phyloP scores from a whole-genome alignment of 2,113 vertebrate species.

The Prochilodus magdalenae region DNA sequence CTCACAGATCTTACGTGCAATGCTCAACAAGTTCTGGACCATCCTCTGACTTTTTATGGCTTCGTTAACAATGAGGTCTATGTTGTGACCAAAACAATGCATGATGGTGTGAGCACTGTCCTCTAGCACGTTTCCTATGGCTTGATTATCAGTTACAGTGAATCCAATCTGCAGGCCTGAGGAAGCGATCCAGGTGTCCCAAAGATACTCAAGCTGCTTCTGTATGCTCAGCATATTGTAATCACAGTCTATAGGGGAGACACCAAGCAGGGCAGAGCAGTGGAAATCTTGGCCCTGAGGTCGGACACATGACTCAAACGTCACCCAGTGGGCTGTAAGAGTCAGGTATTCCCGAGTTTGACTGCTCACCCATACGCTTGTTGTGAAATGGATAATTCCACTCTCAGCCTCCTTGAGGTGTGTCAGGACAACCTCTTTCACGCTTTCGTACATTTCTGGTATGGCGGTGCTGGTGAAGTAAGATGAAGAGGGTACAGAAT shows the following conservation, averaged over 20 bases:
- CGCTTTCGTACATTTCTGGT: slow-evolving; percentile 94
- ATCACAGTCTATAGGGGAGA: slow-evolving; percentile 92
- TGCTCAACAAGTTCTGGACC: slow-evolving; percentile 95
- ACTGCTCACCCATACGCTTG: slow-evolving; percentile 93
- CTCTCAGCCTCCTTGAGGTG: slow-evolving; percentile 93
- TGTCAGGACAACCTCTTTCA: slow-evolving; percentile 86
- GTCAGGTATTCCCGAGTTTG: slow-evolving; percentile 95
- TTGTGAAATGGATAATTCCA: slow-evolving; percentile 93
- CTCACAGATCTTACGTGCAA: slow-evolving; percentile 94
- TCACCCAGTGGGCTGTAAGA: slow-evolving; percentile 94
- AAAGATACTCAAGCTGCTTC: slow-evolving; percentile 93
- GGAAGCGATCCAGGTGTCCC: slow-evolving; percentile 94
- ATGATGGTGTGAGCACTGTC: slow-evolving; percentile 86
- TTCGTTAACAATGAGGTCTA: slow-evolving; percentile 91
- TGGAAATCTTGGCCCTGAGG: slow-evolving; percentile 91
- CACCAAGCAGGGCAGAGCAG: slow-evolving; percentile 90
- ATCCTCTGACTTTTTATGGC: slow-evolving; percentile 98
- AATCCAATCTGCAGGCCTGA: slow-evolving; percentile 90
- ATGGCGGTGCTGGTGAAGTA: slow-evolving; percentile 96
- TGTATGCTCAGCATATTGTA: slow-evolving; percentile 87
- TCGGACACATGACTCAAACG: slow-evolving; percentile 85
- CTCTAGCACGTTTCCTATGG: slow-evolving; percentile 85
- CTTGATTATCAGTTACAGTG: slow-evolving; percentile 89
- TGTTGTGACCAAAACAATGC: slow-evolving; percentile 92
- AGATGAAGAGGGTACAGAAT: slow-evolving; percentile 88